A percentile compares a stretch with the other conserved stretches of the same genome.
Conservation (phyloP, 2,797 vertebrate genomes). For the Brotula barbata region DNA sequence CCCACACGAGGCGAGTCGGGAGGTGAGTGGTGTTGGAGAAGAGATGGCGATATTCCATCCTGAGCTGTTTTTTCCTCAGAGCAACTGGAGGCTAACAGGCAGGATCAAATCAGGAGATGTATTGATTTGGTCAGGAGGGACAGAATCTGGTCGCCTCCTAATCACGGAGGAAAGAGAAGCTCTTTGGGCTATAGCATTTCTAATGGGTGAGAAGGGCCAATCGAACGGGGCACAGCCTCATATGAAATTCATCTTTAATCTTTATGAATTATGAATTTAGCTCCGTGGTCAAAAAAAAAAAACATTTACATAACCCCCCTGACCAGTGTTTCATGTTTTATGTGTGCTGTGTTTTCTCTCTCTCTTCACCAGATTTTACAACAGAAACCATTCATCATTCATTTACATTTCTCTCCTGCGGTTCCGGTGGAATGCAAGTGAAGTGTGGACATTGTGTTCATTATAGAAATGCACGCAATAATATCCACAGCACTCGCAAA, state of each 20-base stretch:
- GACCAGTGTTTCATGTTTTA: constrained; percentile 73
- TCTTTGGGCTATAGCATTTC: constrained; percentile 57
- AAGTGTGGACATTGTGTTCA: constrained; percentile 21
- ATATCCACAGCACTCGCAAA: constrained; percentile 2
- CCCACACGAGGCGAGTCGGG: background rate
- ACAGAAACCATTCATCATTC: constrained; percentile 51
- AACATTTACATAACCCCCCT: constrained; percentile 75
- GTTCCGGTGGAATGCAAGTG: constrained; percentile 41
- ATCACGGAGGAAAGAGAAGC: constrained; percentile 62
- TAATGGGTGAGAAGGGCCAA: constrained; percentile 49
- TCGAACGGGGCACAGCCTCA: constrained; percentile 56
- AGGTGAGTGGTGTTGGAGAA: constrained; percentile 1
- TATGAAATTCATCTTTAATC: constrained; percentile 75
- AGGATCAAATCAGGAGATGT: constrained; percentile 64
- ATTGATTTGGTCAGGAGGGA: constrained; percentile 70
- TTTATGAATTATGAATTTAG: constrained; percentile 80
- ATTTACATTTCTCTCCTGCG: constrained; percentile 53
- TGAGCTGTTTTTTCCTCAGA: constrained; percentile 40
- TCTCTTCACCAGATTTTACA: constrained; percentile 41
- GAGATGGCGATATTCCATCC: constrained; percentile 46
- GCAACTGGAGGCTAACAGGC: constrained; percentile 43
- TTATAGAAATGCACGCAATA: constrained; percentile 3
- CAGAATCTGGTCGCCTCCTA: constrained; percentile 59
- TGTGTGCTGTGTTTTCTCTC: constrained; percentile 46
- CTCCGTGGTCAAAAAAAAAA: constrained; percentile 43